Evolutionary conservation across 2,888 invertebrate genomes (phyloP).

Genomic region (Drosophila rubida): DNA sequence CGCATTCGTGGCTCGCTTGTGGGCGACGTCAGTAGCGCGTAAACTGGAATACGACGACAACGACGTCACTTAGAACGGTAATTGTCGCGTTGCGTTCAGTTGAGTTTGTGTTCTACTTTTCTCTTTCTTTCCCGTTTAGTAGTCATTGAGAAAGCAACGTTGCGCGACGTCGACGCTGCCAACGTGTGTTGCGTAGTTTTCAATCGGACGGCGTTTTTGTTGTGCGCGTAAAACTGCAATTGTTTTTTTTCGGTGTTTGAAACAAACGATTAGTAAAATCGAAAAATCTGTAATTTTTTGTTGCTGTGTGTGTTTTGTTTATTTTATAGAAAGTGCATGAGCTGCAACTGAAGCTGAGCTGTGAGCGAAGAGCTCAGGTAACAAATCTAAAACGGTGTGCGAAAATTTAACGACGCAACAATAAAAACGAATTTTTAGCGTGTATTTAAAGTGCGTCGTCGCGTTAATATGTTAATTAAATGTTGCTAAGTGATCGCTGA

Average conservation of each 20-base stretch:
- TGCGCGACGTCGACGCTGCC: conserved; percentile 47
- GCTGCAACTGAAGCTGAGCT: conserved; percentile 1
- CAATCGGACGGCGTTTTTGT: conserved; percentile 18
- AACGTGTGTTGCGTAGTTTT: conserved; percentile 48
- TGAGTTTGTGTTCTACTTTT: conserved; percentile 55
- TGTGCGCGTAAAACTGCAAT: conserved; percentile 66
- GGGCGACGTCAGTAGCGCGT: conserved; percentile 27
- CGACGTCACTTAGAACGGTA: conserved; percentile 49
- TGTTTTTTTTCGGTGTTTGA: conserved; percentile 23
- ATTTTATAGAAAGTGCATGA: conserved; percentile 22
- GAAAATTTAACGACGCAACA: conserved; percentile 39
- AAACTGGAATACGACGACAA: conserved; percentile 31
- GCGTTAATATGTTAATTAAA: conserved; percentile 50
- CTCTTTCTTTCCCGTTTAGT: conserved; percentile 48
- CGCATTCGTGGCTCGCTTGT: not conserved
- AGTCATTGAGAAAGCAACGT: conserved; percentile 69
- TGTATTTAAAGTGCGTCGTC: conserved; percentile 49
- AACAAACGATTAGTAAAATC: conserved; percentile 17
- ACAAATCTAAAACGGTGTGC: conserved; percentile 22
- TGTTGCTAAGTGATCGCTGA: conserved; percentile 49
- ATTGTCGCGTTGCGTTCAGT: conserved; percentile 47
- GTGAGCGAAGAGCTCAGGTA: not conserved
- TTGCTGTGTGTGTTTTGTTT: conserved; percentile 13
- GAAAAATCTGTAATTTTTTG: conserved; percentile 19
- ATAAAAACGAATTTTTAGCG: conserved; percentile 42